These are phyloP conservation scores for Hydrotaea diabolus DNA, from an alignment of 2,888 invertebrate genomes.

Conservation along the genomic window DNA sequence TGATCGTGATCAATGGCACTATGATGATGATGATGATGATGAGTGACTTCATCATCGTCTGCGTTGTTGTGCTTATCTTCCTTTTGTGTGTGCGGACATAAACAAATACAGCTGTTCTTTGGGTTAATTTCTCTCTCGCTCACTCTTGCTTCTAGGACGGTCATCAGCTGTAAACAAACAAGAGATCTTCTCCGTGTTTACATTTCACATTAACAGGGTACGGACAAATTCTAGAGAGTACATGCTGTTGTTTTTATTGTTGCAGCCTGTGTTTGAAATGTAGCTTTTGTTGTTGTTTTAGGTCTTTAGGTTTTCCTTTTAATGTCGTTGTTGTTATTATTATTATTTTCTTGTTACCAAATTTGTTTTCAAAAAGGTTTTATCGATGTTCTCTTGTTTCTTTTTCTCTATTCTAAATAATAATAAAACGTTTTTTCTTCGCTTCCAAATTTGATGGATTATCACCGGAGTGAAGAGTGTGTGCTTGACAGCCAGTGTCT, in stretches of 20 bases:
- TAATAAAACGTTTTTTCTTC: slow-evolving; percentile 19
- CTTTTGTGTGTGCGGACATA: background rate
- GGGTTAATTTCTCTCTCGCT: background rate
- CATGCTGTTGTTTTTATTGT: background rate
- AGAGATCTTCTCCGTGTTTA: background rate
- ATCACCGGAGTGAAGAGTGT: background rate
- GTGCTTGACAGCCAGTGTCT: no score
- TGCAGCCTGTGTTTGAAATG: slow-evolving; percentile 10
- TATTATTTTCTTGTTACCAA: slow-evolving; percentile 12
- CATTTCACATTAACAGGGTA: background rate
- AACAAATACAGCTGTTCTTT: slow-evolving; percentile 52
- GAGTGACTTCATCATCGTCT: background rate
- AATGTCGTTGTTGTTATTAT: background rate
- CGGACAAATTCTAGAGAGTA: background rate
- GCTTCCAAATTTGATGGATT: slow-evolving; percentile 59
- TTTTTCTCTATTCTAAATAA: background rate
- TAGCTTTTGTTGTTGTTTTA: slow-evolving; percentile 49
- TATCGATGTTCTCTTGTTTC: slow-evolving; percentile 28
- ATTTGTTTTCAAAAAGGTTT: slow-evolving; percentile 45
- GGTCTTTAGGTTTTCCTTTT: slow-evolving; percentile 8
- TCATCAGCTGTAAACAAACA: background rate
- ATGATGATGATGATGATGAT: background rate
- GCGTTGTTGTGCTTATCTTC: background rate
- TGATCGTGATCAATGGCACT: background rate
- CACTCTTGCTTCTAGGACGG: background rate